Evolutionary conservation across 2,888 invertebrate species (phyloP), one percentile per base, ranked within the genome.

Genomic region (Andricus quercusramuli): DNA sequence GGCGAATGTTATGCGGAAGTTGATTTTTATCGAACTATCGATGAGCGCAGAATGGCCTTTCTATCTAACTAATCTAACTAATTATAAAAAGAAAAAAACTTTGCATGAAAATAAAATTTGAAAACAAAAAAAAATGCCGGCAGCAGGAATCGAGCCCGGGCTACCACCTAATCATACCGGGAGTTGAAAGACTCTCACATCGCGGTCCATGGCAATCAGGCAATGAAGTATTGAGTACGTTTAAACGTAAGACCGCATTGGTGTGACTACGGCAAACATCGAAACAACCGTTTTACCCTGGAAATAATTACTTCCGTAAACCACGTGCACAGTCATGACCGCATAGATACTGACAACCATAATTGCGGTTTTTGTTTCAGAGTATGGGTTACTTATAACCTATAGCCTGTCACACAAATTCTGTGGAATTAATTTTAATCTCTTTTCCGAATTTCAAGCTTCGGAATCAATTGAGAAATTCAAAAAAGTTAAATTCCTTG

Each of bases 251-350:
- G 68, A 47, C 68, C 68, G 68, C 68, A 68, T 68, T 47, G 68
- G 47, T 17, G 44, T 68, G 25, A 68, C 68, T 68, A 25, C 8
- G 41, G 44, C 25, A 47, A 47, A 44, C 47, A 47, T 47, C 22
- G 68, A 68, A 47, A 44, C 44, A 68, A 47, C 25, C 68, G 25
- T 68, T 68, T 68, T 25, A 47, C 68, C 29, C 44, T 68, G 47
- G 44, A 25, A 68, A 68, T 68, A 47, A 68, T 68, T 68, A 68
- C 47, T 68, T 68, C 68, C 68, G 68, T 68, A 47, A 68, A 68
- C 68, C 68, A 68, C 68, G 25, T 68, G 47, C 68, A 25, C 8
- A 68, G 47, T 47, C 47, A 47, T 68, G 68, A 68, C 47, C 44
- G 17, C 68, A 68, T 25, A 25, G 25, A 68, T 15, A 29, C 66